phyloP scores from a whole-genome alignment of 1,140 invertebrate genomes.

The Holcopasites calliopsidis region DNA sequence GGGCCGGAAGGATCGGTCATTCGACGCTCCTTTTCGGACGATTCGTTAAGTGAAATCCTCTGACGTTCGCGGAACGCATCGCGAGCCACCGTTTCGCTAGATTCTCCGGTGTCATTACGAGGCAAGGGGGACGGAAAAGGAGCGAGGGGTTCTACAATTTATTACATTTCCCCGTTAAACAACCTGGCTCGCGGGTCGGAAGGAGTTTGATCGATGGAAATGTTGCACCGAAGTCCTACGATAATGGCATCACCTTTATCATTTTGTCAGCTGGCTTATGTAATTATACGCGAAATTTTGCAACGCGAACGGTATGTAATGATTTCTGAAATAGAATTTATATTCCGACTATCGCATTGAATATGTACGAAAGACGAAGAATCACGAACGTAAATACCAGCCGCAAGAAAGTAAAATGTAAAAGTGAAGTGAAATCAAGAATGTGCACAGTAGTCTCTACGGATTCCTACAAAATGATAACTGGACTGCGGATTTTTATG shows the following conservation, averaged over 20 bases:
- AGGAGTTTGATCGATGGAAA: conserved; percentile 54
- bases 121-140: background rate
- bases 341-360: conserved; percentile 20
- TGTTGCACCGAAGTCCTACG: conserved; percentile 34
- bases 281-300: conserved; percentile 45
- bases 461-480: too few species aligned
- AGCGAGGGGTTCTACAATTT: conserved; percentile 35
- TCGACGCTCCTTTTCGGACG: too few species aligned
- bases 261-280: conserved; percentile 39
- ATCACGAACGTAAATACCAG: conserved; percentile 9
- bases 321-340: conserved; percentile 37
- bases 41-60: background rate
- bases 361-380: conserved; percentile 41
- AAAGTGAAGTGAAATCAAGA: background rate
- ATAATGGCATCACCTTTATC: conserved; percentile 48
- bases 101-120: conserved; percentile 26
- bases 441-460: background rate
- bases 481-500: too few species aligned
- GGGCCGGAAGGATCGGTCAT: background rate
- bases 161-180: conserved; percentile 51
- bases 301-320: conserved; percentile 34
- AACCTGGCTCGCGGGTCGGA: conserved; percentile 34
- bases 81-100: background rate
- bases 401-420: background rate
- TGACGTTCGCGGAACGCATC: background rate